Percentiles rank a stretch among this genome's conserved stretches.
These are phyloP conservation scores for Drymodes brunneopygia DNA, from an alignment of 2,113 vertebrate genomes.

Conservation along the genomic window DNA sequence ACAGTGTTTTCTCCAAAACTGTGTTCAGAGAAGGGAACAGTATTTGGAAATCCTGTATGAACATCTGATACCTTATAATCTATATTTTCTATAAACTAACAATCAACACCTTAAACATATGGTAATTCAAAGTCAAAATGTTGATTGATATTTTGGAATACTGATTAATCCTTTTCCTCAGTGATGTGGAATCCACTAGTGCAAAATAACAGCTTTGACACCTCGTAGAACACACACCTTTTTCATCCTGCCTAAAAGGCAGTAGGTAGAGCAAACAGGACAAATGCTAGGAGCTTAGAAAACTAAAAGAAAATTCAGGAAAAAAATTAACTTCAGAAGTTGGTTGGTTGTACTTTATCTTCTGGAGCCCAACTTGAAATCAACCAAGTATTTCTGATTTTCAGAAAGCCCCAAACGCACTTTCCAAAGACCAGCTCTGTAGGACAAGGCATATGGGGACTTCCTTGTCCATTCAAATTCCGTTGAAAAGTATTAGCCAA, in stretches of 20 bases:
- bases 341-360: neutral
- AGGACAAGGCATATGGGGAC: neutral
- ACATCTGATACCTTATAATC: neutral
- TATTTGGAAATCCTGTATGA: neutral
- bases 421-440: neutral
- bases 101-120: neutral
- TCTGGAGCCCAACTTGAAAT: neutral
- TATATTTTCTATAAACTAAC: neutral
- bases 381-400: neutral
- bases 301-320: neutral
- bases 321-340: neutral
- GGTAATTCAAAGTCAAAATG: neutral
- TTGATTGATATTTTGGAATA: neutral
- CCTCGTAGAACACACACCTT: fast-evolving
- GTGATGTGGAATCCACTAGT: neutral
- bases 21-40: neutral
- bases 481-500: neutral
- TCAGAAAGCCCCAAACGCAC: neutral
- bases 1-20: neutral
- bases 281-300: neutral
- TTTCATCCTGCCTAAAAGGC: neutral
- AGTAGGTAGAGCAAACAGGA: neutral
- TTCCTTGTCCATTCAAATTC: neutral
- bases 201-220: neutral
- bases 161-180: neutral